Conservation (phyloP, 2,888 invertebrate genomes). For the Ophion ventricosus region DNA sequence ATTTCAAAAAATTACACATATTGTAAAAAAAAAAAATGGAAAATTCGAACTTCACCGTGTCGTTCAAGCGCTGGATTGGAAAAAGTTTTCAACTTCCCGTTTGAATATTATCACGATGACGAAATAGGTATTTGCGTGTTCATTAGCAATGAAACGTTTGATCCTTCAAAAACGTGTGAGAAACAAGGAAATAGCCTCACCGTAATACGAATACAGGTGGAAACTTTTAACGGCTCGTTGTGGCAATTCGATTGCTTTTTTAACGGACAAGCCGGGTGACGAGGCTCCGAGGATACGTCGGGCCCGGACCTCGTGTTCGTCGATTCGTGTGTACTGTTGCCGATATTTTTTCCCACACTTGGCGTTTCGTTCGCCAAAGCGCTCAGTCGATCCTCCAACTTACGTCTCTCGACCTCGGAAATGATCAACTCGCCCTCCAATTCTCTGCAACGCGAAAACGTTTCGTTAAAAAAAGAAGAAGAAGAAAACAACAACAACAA, state of each 20-base stretch:
- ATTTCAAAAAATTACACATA: too few species aligned
- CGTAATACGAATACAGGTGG: conserved; percentile 4
- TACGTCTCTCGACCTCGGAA: conserved; percentile 26
- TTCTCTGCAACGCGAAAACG: conserved; percentile 25
- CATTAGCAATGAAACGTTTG: too few species aligned
- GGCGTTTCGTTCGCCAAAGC: conserved; percentile 41
- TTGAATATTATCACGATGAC: too few species aligned
- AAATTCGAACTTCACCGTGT: too few species aligned
- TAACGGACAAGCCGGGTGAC: conserved; percentile 1
- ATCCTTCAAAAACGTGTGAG: too few species aligned
- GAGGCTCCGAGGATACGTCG: neutral
- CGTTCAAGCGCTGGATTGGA: too few species aligned
- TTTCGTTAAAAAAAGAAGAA: neutral
- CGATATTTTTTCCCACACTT: neutral
- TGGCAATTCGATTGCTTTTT: conserved; percentile 12
- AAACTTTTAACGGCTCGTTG: neutral
- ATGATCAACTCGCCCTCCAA: conserved; percentile 51
- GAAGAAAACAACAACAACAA: too few species aligned
- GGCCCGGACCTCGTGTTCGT: neutral
- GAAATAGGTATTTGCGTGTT: too few species aligned
- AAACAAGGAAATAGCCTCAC: conserved; percentile 18
- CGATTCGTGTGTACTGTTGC: neutral
- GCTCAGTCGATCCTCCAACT: conserved; percentile 26
- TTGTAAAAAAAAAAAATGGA: too few species aligned
- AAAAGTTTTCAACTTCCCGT: too few species aligned